phyloP scores from a whole-genome alignment of 2,888 invertebrate genomes.

The Drosophila mimica region DNA sequence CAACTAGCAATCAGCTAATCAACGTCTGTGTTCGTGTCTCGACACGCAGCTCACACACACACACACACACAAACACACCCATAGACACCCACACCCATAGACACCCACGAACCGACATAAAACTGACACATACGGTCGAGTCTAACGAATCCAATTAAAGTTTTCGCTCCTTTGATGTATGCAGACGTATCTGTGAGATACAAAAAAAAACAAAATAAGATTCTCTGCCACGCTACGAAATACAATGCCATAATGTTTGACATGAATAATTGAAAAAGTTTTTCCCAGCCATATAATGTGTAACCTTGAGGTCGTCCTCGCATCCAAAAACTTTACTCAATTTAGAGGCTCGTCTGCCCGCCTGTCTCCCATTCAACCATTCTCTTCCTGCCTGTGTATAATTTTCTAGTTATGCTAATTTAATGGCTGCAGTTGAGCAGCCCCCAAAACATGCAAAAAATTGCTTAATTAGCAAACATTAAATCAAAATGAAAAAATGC shows the following conservation, averaged over 20 bases:
- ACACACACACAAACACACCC: constrained; percentile 1
- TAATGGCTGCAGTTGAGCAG: constrained; percentile 70
- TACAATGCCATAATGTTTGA: constrained; percentile 74
- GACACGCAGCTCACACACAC: constrained; percentile 23
- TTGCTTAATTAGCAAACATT: constrained; percentile 79
- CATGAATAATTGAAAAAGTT: constrained; percentile 81
- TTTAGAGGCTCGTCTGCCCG: constrained; percentile 34
- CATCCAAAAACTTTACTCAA: constrained; percentile 53
- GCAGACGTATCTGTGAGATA: constrained; percentile 60
- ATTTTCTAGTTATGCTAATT: constrained; percentile 81
- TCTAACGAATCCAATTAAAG: constrained; percentile 76
- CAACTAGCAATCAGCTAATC: constrained; percentile 77
- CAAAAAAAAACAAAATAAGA: constrained; percentile 48
- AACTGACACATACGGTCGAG: constrained; percentile 32
- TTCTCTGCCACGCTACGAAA: constrained; percentile 42
- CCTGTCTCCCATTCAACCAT: constrained; percentile 1
- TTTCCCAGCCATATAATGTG: constrained; percentile 50
- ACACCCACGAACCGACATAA: constrained; percentile 2
- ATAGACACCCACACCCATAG: neutral
- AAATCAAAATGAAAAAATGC: constrained; percentile 76
- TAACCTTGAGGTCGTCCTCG: constrained; percentile 66
- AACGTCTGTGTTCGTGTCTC: constrained; percentile 48
- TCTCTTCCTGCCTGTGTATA: constrained; percentile 61
- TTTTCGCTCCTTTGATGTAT: constrained; percentile 74
- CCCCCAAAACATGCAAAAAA: constrained; percentile 59